Conservation (phyloP, 2,888 invertebrate species). For the Maniola hyperantus region DNA sequence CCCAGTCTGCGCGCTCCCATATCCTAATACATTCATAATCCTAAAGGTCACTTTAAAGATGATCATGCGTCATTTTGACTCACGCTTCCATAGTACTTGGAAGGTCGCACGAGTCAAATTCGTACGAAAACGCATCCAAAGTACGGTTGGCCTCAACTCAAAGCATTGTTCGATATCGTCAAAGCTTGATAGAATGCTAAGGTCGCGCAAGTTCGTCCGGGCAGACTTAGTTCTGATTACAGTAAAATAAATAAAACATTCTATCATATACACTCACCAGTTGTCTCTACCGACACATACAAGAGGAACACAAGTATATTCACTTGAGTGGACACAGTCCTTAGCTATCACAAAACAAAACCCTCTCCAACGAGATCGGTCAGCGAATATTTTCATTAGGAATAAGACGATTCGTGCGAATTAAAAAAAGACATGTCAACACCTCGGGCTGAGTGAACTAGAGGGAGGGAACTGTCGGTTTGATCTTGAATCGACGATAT, state of each 20-base stretch:
- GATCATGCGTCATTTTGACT: too few relatives aligned
- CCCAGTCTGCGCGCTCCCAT: too few relatives aligned
- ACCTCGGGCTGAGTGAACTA: too few relatives aligned
- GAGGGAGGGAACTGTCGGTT: too few relatives aligned
- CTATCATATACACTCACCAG: background rate
- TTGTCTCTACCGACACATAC: background rate
- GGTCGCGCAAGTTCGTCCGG: background rate
- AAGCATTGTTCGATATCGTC: too few relatives aligned
- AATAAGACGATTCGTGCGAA: background rate
- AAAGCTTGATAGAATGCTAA: background rate
- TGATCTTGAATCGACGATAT: too few relatives aligned
- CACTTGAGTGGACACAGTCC: background rate
- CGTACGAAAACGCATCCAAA: background rate
- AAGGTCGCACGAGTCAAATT: too few relatives aligned
- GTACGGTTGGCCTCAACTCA: too few relatives aligned
- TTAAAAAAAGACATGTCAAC: background rate
- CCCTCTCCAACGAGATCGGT: background rate
- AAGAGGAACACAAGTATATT: background rate
- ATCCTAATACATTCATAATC: too few relatives aligned
- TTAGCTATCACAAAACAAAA: background rate
- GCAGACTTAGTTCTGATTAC: slow-evolving; percentile 2
- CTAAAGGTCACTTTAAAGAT: too few relatives aligned
- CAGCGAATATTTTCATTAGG: background rate
- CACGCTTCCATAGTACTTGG: too few relatives aligned
- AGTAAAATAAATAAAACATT: slow-evolving; percentile 12